Evolutionary conservation across 2,888 invertebrate genomes (phyloP).

Genomic region (Tinea pellionella): DNA sequence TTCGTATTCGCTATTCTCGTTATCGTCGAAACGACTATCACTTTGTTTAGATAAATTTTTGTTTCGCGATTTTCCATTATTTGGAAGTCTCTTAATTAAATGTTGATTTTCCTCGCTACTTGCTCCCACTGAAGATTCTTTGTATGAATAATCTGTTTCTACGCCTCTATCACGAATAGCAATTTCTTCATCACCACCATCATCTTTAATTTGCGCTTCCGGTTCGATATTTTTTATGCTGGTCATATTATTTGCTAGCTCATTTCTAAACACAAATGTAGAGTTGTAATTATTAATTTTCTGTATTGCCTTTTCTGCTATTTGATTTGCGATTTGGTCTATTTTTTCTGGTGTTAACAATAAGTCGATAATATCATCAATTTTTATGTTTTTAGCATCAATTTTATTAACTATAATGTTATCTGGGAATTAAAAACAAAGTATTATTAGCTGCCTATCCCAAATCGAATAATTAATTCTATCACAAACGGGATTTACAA

Average conservation of each 20-base stretch:
- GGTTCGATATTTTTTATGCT: too few species aligned
- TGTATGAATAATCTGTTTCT: not conserved
- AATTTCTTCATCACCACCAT: not conserved
- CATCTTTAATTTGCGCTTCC: not conserved
- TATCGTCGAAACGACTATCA: too few species aligned
- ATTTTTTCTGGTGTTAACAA: constrained; percentile 28
- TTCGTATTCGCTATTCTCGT: too few species aligned
- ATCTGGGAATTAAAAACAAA: not conserved
- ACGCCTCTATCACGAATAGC: not conserved
- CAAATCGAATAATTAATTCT: too few species aligned
- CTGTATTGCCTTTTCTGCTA: constrained; percentile 30
- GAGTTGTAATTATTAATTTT: constrained; percentile 20
- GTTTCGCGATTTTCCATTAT: too few species aligned
- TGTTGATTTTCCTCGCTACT: too few species aligned
- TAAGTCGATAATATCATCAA: constrained; percentile 29
- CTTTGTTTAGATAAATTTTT: too few species aligned
- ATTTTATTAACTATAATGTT: not conserved
- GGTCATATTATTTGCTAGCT: not conserved
- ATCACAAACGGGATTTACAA: too few species aligned
- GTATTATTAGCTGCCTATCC: too few species aligned
- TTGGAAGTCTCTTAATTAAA: too few species aligned
- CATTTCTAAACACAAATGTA: not conserved
- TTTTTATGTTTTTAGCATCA: constrained; percentile 15
- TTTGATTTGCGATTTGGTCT: constrained; percentile 27
- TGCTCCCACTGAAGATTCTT: not conserved